phyloP scores from a whole-genome alignment of 2,113 vertebrate genomes.

The Albula goreensis region DNA sequence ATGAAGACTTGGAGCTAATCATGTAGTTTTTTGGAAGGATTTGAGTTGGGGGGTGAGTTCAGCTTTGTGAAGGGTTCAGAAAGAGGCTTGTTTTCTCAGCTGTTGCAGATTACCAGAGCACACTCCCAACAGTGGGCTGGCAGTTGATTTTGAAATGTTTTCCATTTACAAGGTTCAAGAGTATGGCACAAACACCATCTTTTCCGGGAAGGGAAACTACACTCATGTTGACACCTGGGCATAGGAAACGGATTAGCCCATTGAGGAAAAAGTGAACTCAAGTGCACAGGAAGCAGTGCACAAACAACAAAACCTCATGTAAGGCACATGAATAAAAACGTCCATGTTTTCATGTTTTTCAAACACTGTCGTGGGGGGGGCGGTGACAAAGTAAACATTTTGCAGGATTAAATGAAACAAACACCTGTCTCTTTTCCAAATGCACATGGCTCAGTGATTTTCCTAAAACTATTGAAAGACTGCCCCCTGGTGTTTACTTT shows the following conservation, averaged over 20 bases:
- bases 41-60: neutral
- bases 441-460: neutral
- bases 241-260: neutral
- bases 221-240: neutral
- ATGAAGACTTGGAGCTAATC: neutral
- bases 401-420: neutral
- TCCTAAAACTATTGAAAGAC: neutral
- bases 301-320: neutral
- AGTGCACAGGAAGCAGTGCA: neutral
- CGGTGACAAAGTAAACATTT: neutral
- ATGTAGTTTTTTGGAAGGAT: neutral
- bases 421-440: neutral
- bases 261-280: neutral
- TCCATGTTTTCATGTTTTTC: neutral
- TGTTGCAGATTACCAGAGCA: neutral
- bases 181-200: neutral
- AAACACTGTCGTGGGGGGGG: neutral
- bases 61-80: neutral
- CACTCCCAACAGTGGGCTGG: neutral
- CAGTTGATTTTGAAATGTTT: constrained; percentile 7
- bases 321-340: neutral
- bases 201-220: neutral
- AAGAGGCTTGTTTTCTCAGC: constrained; percentile 14
- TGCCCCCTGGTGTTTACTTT: constrained; percentile 18
- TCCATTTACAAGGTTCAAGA: neutral